Conservation (phyloP, 2,113 vertebrate genomes). For the Platycercus adscitus region DNA sequence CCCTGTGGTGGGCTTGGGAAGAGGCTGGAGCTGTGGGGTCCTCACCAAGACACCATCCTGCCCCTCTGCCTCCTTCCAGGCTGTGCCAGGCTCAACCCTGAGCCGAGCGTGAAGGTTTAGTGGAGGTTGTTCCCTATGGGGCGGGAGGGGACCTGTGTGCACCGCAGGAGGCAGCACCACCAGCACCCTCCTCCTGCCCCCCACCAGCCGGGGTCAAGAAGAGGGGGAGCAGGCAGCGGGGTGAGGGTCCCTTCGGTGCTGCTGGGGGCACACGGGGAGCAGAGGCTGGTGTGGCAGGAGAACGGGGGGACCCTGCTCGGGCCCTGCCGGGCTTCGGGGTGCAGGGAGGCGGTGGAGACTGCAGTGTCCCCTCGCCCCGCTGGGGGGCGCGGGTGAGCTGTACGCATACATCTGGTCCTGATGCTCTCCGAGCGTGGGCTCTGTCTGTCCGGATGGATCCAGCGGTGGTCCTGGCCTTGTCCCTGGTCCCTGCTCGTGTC, state of each 20-base stretch:
- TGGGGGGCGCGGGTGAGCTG: background rate
- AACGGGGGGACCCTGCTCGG: no score
- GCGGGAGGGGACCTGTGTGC: no score
- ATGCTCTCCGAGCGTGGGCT: background rate
- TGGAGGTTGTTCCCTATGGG: background rate
- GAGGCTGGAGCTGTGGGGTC: background rate
- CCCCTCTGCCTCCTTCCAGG: background rate
- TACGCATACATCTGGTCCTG: background rate
- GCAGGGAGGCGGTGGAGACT: background rate
- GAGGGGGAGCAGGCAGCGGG: background rate
- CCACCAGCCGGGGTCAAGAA: background rate
- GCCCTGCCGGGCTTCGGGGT: no score
- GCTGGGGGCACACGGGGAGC: background rate
- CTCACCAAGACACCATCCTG: accelerated
- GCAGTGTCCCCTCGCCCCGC: background rate
- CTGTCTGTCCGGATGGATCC: background rate
- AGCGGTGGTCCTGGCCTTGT: background rate
- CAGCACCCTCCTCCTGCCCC: background rate
- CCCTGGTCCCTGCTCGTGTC: accelerated
- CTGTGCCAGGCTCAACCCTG: background rate
- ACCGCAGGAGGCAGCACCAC: background rate
- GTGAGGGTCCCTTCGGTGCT: background rate
- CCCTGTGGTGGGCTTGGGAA: background rate
- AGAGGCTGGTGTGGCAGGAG: background rate
- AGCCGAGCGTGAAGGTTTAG: background rate